Evolutionary conservation across 2,888 invertebrate species (phyloP).

Genomic region (Cataglyphis rosenhaueri): DNA sequence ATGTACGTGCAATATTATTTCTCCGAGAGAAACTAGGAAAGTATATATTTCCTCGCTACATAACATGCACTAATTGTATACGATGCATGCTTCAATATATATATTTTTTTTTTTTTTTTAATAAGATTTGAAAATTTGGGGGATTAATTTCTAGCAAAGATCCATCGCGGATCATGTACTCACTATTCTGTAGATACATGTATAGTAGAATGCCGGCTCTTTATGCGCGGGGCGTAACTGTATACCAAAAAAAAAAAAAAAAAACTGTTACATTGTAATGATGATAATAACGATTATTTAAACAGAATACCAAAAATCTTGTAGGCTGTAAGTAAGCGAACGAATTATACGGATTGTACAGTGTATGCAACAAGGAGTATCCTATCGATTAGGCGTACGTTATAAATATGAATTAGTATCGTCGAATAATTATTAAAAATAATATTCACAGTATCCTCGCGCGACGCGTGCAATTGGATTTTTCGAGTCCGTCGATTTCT

Average conservation of each 20-base stretch:
- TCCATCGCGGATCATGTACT: constrained; percentile 79
- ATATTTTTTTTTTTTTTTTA: background rate
- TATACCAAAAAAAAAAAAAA: constrained; percentile 76
- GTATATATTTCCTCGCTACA: background rate
- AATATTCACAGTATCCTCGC: constrained; percentile 77
- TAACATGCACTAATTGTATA: background rate
- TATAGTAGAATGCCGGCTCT: constrained; percentile 82
- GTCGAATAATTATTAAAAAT: constrained; percentile 77
- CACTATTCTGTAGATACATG: constrained; percentile 85
- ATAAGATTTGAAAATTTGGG: constrained; percentile 27
- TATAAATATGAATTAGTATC: constrained; percentile 82
- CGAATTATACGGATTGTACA: constrained; percentile 78
- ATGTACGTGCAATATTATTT: constrained; percentile 22
- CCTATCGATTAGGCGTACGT: constrained; percentile 81
- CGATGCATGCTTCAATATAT: background rate
- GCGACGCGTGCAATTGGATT: constrained; percentile 70
- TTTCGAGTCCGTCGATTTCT: constrained; percentile 65
- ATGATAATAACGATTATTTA: constrained; percentile 80
- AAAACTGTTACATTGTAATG: constrained; percentile 81
- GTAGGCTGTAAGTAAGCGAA: constrained; percentile 74
- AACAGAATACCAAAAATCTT: constrained; percentile 76
- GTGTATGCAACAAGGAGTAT: constrained; percentile 77
- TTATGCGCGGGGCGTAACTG: constrained; percentile 76
- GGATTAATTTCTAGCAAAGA: constrained; percentile 45
- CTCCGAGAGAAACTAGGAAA: background rate